phyloP scores from a whole-genome alignment of 1,140 invertebrate genomes.

The Leptinotarsa defecta region DNA sequence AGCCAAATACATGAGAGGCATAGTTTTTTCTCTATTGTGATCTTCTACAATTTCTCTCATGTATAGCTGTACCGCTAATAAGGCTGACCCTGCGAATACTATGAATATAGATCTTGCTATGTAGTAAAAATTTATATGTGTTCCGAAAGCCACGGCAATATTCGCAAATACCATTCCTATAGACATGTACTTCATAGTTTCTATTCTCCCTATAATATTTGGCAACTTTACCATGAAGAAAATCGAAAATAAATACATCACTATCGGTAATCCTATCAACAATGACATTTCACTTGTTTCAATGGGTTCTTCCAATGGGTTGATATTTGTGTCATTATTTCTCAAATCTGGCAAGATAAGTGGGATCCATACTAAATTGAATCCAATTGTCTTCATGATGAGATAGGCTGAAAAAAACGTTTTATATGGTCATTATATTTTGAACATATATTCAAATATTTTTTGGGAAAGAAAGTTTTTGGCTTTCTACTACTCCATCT shows the following conservation, averaged over 20 bases:
- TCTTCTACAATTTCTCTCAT: conserved; percentile 58
- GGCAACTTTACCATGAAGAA: conserved; percentile 48
- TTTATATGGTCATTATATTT: no score
- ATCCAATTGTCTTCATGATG: no score
- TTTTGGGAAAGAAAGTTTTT: no score
- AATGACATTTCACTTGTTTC: conserved; percentile 67
- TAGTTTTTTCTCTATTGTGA: conserved; percentile 35
- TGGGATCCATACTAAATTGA: conserved; percentile 65
- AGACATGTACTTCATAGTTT: conserved; percentile 56
- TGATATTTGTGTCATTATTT: conserved; percentile 24
- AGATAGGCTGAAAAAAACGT: no score
- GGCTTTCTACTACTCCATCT: no score
- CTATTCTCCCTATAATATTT: conserved; percentile 57
- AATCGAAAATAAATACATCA: conserved; percentile 68
- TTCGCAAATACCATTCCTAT: conserved; percentile 28
- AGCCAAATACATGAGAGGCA: conserved; percentile 38
- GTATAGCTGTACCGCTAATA: conserved; percentile 59
- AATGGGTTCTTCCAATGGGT: conserved; percentile 49
- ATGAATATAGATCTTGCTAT: conserved; percentile 54
- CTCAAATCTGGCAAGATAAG: conserved; percentile 65
- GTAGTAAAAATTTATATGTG: conserved; percentile 47
- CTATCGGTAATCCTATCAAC: conserved; percentile 77
- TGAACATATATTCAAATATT: no score
- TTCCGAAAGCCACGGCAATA: conserved; percentile 49
- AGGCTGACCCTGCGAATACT: conserved; percentile 55